These are phyloP conservation scores for Philhelius pedissequus DNA, from an alignment of 2,888 invertebrate genomes.

Conservation along the genomic window DNA sequence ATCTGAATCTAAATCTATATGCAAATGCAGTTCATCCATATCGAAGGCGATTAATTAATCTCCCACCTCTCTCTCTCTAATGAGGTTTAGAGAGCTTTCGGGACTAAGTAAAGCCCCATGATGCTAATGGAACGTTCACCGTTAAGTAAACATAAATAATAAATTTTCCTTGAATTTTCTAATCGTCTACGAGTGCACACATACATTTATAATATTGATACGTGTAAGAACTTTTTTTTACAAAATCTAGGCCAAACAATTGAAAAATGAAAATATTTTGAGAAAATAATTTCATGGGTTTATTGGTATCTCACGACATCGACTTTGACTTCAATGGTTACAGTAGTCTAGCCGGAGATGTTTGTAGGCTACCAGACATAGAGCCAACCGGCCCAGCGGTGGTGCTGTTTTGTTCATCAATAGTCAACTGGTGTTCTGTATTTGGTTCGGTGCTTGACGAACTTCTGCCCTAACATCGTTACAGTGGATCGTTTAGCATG, in stretches of 20 bases:
- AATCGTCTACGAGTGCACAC: background rate
- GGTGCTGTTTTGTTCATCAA: slow-evolving; percentile 8
- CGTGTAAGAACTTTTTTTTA: background rate
- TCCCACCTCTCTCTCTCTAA: slow-evolving; percentile 54
- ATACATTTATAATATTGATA: no score
- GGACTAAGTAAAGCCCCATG: background rate
- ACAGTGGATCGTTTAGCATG: background rate
- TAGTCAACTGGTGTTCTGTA: slow-evolving; percentile 9
- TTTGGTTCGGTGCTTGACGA: background rate
- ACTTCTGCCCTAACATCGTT: background rate
- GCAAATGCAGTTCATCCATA: slow-evolving; percentile 29
- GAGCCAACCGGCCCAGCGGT: slow-evolving; percentile 11
- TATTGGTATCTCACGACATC: slow-evolving; percentile 53
- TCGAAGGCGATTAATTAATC: slow-evolving; percentile 61
- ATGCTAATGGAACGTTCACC: slow-evolving; percentile 59
- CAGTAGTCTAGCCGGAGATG: background rate
- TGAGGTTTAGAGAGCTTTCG: slow-evolving; percentile 43
- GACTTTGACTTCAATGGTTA: background rate
- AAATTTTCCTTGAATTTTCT: background rate
- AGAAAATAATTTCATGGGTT: slow-evolving; percentile 54
- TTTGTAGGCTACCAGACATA: slow-evolving; percentile 16
- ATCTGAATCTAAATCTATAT: slow-evolving; percentile 1
- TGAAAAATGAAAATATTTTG: slow-evolving; percentile 68
- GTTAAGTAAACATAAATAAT: slow-evolving; percentile 50
- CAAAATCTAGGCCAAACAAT: slow-evolving; percentile 43